Conservation (phyloP, 2,888 invertebrate species). For the Chrysolina americana region DNA sequence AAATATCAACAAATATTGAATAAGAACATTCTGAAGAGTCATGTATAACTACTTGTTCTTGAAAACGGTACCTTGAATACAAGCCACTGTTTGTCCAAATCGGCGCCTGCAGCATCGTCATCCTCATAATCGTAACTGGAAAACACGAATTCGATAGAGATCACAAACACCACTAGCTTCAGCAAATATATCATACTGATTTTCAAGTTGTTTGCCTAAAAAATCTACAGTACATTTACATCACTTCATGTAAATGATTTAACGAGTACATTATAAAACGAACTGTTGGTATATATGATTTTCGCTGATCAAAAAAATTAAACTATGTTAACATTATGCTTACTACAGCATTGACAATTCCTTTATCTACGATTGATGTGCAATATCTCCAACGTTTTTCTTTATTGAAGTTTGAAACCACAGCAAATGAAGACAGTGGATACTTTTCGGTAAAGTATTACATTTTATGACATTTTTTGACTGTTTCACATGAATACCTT, state of each 20-base stretch:
- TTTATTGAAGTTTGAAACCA: background rate
- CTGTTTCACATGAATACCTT: too few relatives aligned
- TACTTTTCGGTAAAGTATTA: too few relatives aligned
- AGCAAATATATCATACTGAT: constrained; percentile 21
- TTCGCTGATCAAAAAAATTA: constrained; percentile 17
- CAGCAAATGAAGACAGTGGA: background rate
- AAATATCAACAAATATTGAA: too few relatives aligned
- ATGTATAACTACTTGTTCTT: background rate
- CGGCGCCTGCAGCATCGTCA: constrained; percentile 10
- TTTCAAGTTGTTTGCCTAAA: background rate
- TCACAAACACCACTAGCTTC: constrained; percentile 14
- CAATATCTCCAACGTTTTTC: background rate
- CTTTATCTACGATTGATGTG: constrained; percentile 1
- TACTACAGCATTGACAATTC: constrained; percentile 14
- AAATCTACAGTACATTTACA: constrained; percentile 12
- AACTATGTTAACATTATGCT: constrained; percentile 21
- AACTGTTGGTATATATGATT: constrained; percentile 11
- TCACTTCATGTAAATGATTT: constrained; percentile 14
- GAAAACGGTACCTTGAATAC: constrained; percentile 8
- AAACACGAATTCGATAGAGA: background rate
- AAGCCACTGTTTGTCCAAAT: constrained; percentile 9
- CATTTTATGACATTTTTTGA: too few relatives aligned
- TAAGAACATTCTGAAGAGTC: too few relatives aligned
- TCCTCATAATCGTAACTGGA: constrained; percentile 13
- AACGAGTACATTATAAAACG: constrained; percentile 16